These are phyloP conservation scores for Eumeta japonica DNA, from an alignment of 1,140 invertebrate species.

Conservation along the genomic window DNA sequence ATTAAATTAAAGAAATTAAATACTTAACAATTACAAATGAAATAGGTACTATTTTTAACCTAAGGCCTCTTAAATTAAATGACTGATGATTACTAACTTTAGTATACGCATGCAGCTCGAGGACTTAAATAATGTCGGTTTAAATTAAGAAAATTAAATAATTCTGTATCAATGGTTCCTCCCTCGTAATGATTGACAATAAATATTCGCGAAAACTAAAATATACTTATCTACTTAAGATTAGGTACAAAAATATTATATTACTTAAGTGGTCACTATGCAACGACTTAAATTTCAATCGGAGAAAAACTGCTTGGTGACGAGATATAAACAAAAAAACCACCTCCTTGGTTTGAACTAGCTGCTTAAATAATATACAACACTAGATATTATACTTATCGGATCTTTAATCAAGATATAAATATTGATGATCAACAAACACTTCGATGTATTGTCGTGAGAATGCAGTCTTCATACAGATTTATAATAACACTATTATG, in stretches of 20 bases:
- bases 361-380: conserved; percentile 35
- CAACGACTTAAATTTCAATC: conserved; percentile 28
- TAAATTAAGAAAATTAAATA: conserved; percentile 57
- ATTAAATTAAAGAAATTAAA: conserved; percentile 56
- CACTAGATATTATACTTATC: conserved; percentile 15
- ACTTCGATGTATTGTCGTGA: conserved; percentile 14
- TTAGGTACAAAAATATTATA: conserved; percentile 57
- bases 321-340: conserved; percentile 24
- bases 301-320: conserved; percentile 39
- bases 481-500: conserved; percentile 13
- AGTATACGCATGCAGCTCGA: conserved; percentile 30
- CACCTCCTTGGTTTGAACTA: conserved; percentile 31
- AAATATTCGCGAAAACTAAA: conserved; percentile 52
- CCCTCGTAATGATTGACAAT: conserved; percentile 56
- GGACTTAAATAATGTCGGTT: conserved; percentile 42
- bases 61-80: conserved; percentile 52
- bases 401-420: not conserved
- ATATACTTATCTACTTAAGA: conserved; percentile 44
- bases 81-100: conserved; percentile 51
- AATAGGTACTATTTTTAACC: conserved; percentile 48
- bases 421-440: not conserved
- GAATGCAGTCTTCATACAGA: conserved; percentile 34
- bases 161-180: conserved; percentile 51
- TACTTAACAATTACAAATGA: conserved; percentile 53
- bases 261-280: conserved; percentile 41